phyloP scores from a whole-genome alignment of 2,113 vertebrate species.

The Lagopus muta region DNA sequence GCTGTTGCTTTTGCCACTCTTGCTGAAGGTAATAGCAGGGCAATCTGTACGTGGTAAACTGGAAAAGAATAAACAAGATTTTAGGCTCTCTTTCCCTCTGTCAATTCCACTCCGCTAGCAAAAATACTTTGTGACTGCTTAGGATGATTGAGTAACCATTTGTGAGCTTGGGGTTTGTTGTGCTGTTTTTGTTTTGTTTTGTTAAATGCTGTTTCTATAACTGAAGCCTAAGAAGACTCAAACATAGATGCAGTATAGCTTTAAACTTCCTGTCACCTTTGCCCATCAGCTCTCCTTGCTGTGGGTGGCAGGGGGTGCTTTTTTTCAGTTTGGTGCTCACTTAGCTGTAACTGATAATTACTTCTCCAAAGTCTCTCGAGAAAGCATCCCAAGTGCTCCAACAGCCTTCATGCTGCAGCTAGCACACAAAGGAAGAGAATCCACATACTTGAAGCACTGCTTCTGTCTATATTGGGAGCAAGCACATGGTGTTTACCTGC shows the following conservation, averaged over 20 bases:
- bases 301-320: background rate
- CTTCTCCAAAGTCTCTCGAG: background rate
- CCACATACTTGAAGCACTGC: background rate
- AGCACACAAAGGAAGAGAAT: background rate
- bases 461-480: background rate
- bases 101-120: background rate
- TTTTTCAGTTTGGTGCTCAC: background rate
- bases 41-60: constrained; percentile 1
- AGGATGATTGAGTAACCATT: background rate
- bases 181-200: background rate
- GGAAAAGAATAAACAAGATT: constrained; percentile 35
- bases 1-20: constrained; percentile 6
- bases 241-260: background rate
- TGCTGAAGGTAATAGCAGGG: constrained; percentile 1
- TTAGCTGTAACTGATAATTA: background rate
- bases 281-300: background rate
- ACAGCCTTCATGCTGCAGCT: background rate
- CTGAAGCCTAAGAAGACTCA: background rate
- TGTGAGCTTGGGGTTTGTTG: background rate
- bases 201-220: background rate
- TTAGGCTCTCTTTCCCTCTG: background rate
- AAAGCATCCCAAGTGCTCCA: background rate
- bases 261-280: background rate
- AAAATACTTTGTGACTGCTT: background rate
- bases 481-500: background rate